Conservation (phyloP, 1,140 invertebrate genomes). For the Sinella curviseta region DNA sequence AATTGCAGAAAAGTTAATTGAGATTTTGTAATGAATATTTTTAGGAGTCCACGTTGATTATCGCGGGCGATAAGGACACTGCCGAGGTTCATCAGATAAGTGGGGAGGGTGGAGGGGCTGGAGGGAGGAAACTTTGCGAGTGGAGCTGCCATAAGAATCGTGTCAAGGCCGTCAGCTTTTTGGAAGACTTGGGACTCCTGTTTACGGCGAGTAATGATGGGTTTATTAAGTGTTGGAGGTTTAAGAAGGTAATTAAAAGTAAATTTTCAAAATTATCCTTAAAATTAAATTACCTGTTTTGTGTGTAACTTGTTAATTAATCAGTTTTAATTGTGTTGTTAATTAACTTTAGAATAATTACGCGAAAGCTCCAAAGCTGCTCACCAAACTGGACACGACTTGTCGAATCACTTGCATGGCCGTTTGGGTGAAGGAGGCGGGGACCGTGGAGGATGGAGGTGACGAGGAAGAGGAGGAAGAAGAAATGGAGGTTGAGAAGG, state of each 20-base stretch:
- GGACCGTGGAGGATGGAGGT: background rate
- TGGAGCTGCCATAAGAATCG: constrained; percentile 65
- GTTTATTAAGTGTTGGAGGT: constrained; percentile 74
- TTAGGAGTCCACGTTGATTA: constrained; percentile 63
- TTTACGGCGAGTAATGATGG: constrained; percentile 72
- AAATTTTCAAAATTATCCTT: background rate
- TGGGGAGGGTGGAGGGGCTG: no score
- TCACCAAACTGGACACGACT: constrained; percentile 43
- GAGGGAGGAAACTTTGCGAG: constrained; percentile 56
- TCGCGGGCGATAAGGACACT: constrained; percentile 71
- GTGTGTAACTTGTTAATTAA: background rate
- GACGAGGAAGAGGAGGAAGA: background rate
- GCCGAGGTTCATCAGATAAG: constrained; percentile 65
- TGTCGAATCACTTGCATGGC: constrained; percentile 44
- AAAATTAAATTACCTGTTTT: no score
- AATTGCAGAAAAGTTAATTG: constrained; percentile 57
- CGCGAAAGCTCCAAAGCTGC: constrained; percentile 26
- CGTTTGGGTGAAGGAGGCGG: constrained; percentile 26
- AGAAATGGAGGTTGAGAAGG: background rate
- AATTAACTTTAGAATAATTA: constrained; percentile 29
- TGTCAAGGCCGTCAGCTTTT: constrained; percentile 66
- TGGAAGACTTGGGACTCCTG: constrained; percentile 56
- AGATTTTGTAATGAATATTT: constrained; percentile 67
- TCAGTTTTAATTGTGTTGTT: background rate
- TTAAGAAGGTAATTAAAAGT: constrained; percentile 48